phyloP scores from a whole-genome alignment of 2,888 invertebrate genomes.

The Diaperis boleti region DNA sequence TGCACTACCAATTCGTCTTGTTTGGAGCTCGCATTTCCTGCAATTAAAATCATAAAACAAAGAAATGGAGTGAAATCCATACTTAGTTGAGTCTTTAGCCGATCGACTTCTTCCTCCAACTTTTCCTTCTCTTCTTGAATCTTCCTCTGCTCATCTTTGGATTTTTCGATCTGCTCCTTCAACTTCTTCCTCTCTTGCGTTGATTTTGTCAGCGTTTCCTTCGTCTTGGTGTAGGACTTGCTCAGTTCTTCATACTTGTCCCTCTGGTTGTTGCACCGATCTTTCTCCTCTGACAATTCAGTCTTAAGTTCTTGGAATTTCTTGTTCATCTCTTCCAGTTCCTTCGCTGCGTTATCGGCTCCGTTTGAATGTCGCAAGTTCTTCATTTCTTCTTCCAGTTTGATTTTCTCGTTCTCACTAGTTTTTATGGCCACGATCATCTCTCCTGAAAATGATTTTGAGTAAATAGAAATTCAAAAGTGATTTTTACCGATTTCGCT shows the following conservation, averaged over 20 bases:
- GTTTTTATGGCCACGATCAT: conserved; percentile 74
- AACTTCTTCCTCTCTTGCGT: conserved; percentile 73
- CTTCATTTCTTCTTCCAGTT: conserved; percentile 66
- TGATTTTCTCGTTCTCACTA: conserved; percentile 68
- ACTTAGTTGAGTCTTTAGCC: conserved; percentile 57
- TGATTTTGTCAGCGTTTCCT: conserved; percentile 67
- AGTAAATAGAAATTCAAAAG: conserved; percentile 4
- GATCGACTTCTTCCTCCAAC: conserved; percentile 67
- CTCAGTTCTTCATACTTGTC: conserved; percentile 70
- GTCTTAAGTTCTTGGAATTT: conserved; percentile 69
- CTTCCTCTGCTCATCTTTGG: conserved; percentile 67
- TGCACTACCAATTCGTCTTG: conserved; percentile 70
- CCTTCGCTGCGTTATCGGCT: conserved; percentile 59
- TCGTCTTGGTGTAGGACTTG: conserved; percentile 64
- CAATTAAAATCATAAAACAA: neutral
- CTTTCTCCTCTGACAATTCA: conserved; percentile 70
- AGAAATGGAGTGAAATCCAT: neutral
- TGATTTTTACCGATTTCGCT: conserved; percentile 79
- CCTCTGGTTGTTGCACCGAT: conserved; percentile 68
- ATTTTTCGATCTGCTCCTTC: conserved; percentile 67
- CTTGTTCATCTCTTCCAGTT: conserved; percentile 69
- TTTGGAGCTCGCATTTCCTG: conserved; percentile 71
- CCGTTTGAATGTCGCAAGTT: conserved; percentile 54
- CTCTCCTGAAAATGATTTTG: conserved; percentile 66
- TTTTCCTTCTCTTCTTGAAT: conserved; percentile 68